Conservation (phyloP, 2,888 invertebrate species). For the Drosophila parthenogenetica region DNA sequence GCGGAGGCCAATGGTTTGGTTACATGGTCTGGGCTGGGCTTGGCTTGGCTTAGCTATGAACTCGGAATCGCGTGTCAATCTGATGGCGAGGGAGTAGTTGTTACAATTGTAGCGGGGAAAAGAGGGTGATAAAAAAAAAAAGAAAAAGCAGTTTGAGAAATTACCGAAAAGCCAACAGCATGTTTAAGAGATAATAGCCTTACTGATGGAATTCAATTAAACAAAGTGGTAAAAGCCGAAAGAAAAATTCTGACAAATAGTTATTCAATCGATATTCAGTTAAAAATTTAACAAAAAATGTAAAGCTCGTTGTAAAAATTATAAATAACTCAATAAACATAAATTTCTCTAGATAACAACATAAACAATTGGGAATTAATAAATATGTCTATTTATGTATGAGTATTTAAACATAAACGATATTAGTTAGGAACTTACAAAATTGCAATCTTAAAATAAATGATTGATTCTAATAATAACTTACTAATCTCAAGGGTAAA, state of each 20-base stretch:
- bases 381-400: conserved; percentile 56
- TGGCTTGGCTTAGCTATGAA: conserved; percentile 18
- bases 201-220: conserved; percentile 61
- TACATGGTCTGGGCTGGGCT: conserved; percentile 32
- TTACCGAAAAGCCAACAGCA: conserved; percentile 43
- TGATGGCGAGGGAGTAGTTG: conserved; percentile 37
- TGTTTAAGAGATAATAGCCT: conserved; percentile 43
- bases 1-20: conserved; percentile 41
- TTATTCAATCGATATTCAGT: conserved; percentile 9
- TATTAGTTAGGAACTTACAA: conserved; percentile 75
- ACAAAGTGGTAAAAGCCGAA: conserved; percentile 39
- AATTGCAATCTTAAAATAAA: conserved; percentile 44
- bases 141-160: conserved; percentile 37
- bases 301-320: conserved; percentile 12
- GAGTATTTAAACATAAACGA: conserved; percentile 32
- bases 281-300: not conserved
- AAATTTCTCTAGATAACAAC: conserved; percentile 13
- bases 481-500: conserved; percentile 57
- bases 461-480: conserved; percentile 19
- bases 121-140: not conserved
- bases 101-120: conserved; percentile 36
- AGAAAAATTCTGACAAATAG: not conserved
- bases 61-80: conserved; percentile 52
- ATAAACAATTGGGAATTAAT: conserved; percentile 47
- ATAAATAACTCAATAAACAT: not conserved